These are phyloP conservation scores for Phylloscopus trochilus DNA, from an alignment of 2,113 vertebrate species.

Conservation along the genomic window DNA sequence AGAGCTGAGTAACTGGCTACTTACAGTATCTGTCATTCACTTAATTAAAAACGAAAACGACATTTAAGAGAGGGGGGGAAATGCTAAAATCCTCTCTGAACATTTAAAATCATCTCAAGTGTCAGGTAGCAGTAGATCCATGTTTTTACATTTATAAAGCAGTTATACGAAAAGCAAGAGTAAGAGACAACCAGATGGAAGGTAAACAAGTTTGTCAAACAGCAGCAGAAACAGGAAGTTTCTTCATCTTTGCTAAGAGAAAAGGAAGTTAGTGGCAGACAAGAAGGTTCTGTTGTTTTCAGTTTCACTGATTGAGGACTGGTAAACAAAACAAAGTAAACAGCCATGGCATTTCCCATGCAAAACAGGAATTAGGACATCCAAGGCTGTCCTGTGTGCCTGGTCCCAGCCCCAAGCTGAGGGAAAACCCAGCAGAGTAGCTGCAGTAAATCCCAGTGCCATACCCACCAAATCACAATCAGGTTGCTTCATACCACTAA, in stretches of 20 bases:
- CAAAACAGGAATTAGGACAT: neutral
- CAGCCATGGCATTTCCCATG: neutral
- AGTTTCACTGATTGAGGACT: neutral
- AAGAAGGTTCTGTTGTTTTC: neutral
- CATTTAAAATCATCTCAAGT: neutral
- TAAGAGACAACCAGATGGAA: neutral
- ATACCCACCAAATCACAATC: no score
- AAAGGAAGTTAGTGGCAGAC: neutral
- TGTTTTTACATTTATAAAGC: neutral
- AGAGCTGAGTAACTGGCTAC: neutral
- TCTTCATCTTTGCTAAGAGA: neutral
- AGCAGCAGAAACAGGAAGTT: neutral
- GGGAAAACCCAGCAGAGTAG: neutral
- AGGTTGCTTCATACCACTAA: neutral
- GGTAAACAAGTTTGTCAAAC: neutral
- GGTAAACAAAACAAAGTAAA: slow-evolving; percentile 34
- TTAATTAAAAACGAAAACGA: neutral
- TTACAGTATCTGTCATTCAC: neutral
- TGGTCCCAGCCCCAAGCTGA: neutral
- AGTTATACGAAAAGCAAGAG: neutral
- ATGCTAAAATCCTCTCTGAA: neutral
- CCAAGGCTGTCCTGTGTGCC: neutral
- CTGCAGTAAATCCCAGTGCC: neutral
- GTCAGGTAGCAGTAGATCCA: neutral
- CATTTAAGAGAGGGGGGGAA: neutral